These are phyloP conservation scores for Dexiosoma caninum DNA, from an alignment of 2,888 invertebrate species.

Conservation along the genomic window DNA sequence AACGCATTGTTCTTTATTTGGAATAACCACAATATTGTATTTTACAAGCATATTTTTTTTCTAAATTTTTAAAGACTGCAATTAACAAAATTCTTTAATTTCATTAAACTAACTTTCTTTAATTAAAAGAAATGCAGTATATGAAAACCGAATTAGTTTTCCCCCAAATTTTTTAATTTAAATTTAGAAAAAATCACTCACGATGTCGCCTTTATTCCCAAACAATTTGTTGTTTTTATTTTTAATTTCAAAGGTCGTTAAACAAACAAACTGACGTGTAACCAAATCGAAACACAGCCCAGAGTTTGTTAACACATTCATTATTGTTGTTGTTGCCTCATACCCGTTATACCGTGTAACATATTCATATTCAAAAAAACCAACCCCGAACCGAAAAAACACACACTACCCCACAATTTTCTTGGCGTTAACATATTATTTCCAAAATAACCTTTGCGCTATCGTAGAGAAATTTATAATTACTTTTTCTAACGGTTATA, in stretches of 20 bases:
- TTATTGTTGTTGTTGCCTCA: conserved; percentile 17
- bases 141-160: background rate
- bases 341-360: background rate
- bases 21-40: no score
- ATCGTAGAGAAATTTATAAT: no score
- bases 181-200: background rate
- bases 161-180: background rate
- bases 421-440: no score
- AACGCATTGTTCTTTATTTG: no score
- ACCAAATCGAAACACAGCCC: conserved; percentile 68
- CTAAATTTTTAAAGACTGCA: no score
- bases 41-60: no score
- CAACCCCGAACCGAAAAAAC: background rate
- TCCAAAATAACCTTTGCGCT: no score
- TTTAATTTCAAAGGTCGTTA: conserved; percentile 76
- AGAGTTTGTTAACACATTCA: conserved; percentile 33
- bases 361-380: background rate
- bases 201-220: background rate
- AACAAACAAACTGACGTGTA: conserved; percentile 76
- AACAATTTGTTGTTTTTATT: conserved; percentile 50
- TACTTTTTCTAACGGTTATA: no score
- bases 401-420: background rate
- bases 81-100: no score
- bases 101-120: no score
- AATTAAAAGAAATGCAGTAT: no score